Percentiles rank a stretch among this genome's conserved stretches.
These are phyloP conservation scores for Colostygia pectinataria DNA, from an alignment of 2,888 invertebrate genomes.

Conservation along the genomic window DNA sequence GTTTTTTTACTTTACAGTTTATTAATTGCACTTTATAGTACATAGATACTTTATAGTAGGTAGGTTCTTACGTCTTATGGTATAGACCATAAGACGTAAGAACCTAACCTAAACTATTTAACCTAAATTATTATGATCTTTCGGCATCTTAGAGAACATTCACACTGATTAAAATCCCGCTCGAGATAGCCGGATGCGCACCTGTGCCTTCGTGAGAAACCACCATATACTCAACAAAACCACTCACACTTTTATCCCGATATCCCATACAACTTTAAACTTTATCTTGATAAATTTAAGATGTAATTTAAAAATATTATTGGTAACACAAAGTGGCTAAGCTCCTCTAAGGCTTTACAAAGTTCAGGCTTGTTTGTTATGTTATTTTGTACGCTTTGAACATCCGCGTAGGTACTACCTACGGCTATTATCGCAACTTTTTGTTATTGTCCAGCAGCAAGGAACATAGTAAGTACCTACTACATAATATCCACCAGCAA, in stretches of 20 bases:
- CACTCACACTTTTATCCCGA: constrained; percentile 36
- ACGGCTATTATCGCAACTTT: constrained; percentile 70
- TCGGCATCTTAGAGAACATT: constrained; percentile 59
- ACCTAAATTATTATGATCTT: too few relatives aligned
- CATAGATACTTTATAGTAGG: too few relatives aligned
- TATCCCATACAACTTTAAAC: constrained; percentile 28
- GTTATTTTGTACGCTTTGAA: constrained; percentile 78
- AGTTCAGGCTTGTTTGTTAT: constrained; percentile 66
- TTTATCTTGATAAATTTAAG: constrained; percentile 26
- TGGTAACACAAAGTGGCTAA: constrained; percentile 34
- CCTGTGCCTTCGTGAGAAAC: constrained; percentile 76
- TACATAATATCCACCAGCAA: too few relatives aligned
- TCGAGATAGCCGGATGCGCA: constrained; percentile 78
- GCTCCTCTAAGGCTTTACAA: constrained; percentile 58
- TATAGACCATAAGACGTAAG: too few relatives aligned
- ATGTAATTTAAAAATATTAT: constrained; percentile 13
- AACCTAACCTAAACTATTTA: too few relatives aligned
- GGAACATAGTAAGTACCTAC: too few relatives aligned
- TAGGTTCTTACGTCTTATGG: too few relatives aligned
- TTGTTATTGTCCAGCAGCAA: too few relatives aligned
- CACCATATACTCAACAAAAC: constrained; percentile 53
- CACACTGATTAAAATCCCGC: constrained; percentile 62
- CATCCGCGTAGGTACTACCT: constrained; percentile 68
- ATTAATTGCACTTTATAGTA: too few relatives aligned
- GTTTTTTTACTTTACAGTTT: too few relatives aligned